Conservation (phyloP, 2,113 vertebrate genomes). For the Gymnocephalus cernua region DNA sequence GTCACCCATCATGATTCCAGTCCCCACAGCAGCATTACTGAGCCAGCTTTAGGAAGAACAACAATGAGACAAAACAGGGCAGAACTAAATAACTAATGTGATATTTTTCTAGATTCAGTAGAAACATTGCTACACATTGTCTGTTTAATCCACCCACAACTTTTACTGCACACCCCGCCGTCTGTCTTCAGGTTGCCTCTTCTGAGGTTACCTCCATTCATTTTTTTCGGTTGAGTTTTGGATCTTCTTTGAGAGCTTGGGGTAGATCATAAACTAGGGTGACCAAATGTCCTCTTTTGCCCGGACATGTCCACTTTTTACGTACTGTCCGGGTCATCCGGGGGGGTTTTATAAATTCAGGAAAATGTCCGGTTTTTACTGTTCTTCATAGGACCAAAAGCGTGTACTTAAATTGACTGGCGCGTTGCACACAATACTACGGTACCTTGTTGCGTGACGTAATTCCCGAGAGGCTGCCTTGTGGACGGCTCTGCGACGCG, state of each 20-base stretch:
- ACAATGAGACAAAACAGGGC: conserved; percentile 10
- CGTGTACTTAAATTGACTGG: no score
- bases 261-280: not conserved
- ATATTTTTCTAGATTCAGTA: not conserved
- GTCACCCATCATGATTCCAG: not conserved
- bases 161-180: not conserved
- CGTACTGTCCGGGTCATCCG: no score
- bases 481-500: no score
- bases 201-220: conserved; percentile 1
- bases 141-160: not conserved
- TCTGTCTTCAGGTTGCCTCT: not conserved
- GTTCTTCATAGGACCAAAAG: no score
- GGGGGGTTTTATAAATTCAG: no score
- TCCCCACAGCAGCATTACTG: not conserved
- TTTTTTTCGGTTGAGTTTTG: not conserved
- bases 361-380: no score
- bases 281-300: no score
- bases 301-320: no score
- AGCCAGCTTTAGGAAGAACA: conserved; percentile 2
- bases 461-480: no score
- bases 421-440: no score
- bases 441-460: no score
- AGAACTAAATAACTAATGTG: not conserved
- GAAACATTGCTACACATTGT: not conserved
- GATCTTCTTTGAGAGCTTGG: not conserved